Conservation (phyloP, 2,113 vertebrate species). For the Noturus placidus region DNA sequence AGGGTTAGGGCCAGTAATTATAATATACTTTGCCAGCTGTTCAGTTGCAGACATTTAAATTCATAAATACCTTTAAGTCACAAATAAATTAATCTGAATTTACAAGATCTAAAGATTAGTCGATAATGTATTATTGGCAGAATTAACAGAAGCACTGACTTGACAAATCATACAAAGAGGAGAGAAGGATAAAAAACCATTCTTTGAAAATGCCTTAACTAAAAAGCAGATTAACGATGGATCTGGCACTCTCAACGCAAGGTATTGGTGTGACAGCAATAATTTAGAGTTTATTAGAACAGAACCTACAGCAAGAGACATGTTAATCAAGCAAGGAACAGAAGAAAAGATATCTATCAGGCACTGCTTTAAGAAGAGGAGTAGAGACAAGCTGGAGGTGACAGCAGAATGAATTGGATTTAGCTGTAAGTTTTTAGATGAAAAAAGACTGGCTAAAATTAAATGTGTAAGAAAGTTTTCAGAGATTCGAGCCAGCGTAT, state of each 20-base stretch:
- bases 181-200: not conserved
- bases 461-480: slow-evolving; percentile 15
- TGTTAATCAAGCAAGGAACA: slow-evolving; percentile 30
- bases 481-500: not conserved
- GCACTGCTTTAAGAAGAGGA: slow-evolving; percentile 3
- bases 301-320: slow-evolving; percentile 27
- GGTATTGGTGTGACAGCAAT: slow-evolving; percentile 17
- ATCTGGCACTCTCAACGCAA: not conserved
- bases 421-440: slow-evolving; percentile 18
- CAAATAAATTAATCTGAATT: not conserved
- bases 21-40: not conserved
- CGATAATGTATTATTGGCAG: not conserved
- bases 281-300: slow-evolving; percentile 32
- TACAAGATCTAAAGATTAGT: not conserved
- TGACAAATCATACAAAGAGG: not conserved
- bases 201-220: not conserved
- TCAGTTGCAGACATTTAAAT: not conserved
- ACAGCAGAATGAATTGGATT: slow-evolving; percentile 39
- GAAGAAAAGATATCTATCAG: slow-evolving; percentile 32
- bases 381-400: slow-evolving; percentile 21
- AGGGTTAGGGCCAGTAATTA: not conserved
- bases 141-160: slow-evolving; percentile 4
- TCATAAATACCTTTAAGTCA: not conserved
- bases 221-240: not conserved
- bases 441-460: slow-evolving; percentile 3